Base-by-base conservation (phyloP, 2,113 vertebrate species). In the Melanerpes formicivorus region DNA sequence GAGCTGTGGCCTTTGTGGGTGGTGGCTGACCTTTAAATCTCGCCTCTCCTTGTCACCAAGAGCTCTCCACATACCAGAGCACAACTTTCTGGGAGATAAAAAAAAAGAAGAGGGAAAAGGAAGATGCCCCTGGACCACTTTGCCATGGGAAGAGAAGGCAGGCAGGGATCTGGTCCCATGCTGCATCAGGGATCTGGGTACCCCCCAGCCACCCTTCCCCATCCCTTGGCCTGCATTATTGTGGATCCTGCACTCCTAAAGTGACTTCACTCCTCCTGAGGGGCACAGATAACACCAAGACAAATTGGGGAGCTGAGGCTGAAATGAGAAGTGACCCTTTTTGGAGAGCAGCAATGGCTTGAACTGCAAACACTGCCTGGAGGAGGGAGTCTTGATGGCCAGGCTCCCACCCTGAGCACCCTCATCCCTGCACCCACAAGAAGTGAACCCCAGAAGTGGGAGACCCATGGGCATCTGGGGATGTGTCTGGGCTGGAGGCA, bases 71-170 rank as follows among this genome's bases (percentile, higher is more conserved):
- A 65, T 44, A 11, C 30, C 22, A 13, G 5, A 60, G 18, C 55
- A 42, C 0, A 8, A 21, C 25, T 34, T 58, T 5, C 21, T 5
- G 8, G 4, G 12, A 34, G 37, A n/a, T n/a, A 82, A 32, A 3
- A 55, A 65, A 3, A 26, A 77, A 37, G 13, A 48, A 34, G 11
- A 17, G 6, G 48, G 37, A 5, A 52, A 37, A 73, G 3, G 18
- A 76, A 22, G 55, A 40, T 59, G 8, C 55, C 72, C 15, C 54
- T 34, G 34, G 58, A 27, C 5, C 5, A 0, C n/a, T 29, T 14
- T 18, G 25, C 22, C 2, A 3, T 0, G 3, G 83, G 40, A 79
- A 27, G 72, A 83, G 18, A 34, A 2, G 11, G 19, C 0, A 1
- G 50, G 52, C 16, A 23, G 48, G 29, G 40, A 71, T 50, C 65